Conservation (phyloP, 2,797 vertebrate species). For the Myotis pilosus region DNA sequence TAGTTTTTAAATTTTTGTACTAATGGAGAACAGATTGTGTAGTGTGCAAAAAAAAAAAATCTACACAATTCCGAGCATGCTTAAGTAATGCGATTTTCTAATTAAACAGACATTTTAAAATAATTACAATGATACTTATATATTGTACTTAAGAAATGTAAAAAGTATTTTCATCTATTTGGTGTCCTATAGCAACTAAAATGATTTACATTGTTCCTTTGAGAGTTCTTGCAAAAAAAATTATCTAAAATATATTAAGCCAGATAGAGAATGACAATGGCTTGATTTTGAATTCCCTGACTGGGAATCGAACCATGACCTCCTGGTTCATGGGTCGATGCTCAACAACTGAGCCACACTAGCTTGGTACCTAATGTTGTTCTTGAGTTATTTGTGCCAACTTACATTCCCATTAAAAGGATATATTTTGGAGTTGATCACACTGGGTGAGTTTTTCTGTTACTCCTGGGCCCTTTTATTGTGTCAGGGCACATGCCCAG, state of each 20-base stretch:
- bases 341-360: background rate
- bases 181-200: background rate
- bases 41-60: background rate
- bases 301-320: too few species aligned
- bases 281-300: background rate
- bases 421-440: background rate
- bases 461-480: too few species aligned
- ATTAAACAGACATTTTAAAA: constrained; percentile 27
- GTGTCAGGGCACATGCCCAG: background rate
- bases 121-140: background rate
- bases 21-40: background rate
- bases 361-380: background rate
- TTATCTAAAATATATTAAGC: background rate
- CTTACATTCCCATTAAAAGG: background rate
- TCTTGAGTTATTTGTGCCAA: background rate
- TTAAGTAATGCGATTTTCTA: constrained; percentile 4
- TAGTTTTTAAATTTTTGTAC: background rate
- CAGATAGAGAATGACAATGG: background rate
- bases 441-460: too few species aligned
- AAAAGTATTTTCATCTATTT: constrained; percentile 24
- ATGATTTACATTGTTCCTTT: constrained; percentile 27
- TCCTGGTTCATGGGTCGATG: background rate
- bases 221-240: background rate
- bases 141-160: background rate
- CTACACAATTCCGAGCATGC: background rate